These are phyloP conservation scores for Anoura caudifer DNA, from an alignment of 2,113 vertebrate species.

Conservation along the genomic window DNA sequence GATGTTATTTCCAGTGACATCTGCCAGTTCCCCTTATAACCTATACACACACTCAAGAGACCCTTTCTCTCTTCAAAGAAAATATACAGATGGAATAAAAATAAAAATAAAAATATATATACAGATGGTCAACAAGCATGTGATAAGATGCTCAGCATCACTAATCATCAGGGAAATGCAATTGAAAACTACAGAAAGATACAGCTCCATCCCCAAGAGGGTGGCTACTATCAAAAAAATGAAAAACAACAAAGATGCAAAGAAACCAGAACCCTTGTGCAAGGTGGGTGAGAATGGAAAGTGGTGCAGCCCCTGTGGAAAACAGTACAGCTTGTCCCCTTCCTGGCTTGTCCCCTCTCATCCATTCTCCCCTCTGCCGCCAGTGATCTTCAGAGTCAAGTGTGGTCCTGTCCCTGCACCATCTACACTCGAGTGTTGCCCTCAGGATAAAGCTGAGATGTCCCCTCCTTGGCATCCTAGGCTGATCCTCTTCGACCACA, in stretches of 20 bases:
- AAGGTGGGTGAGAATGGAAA: no score
- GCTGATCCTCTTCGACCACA: accelerated
- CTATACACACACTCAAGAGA: not conserved
- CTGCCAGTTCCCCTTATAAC: not conserved
- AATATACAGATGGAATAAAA: no score
- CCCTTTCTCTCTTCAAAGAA: not conserved
- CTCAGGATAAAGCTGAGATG: not conserved
- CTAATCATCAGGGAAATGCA: not conserved
- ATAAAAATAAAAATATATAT: no score
- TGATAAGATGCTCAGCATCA: not conserved
- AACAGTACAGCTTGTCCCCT: not conserved
- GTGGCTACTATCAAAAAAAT: not conserved
- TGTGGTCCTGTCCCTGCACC: not conserved
- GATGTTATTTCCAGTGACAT: not conserved
- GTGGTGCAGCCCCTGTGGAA: not conserved
- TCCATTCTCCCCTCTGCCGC: not conserved
- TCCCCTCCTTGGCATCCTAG: not conserved
- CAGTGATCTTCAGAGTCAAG: not conserved
- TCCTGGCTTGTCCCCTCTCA: not conserved
- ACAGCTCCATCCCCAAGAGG: not conserved
- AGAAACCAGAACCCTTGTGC: no score
- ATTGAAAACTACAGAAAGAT: not conserved
- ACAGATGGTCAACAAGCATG: no score
- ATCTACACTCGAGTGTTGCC: accelerated
- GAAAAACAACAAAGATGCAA: no score